phyloP scores from a whole-genome alignment of 2,113 vertebrate genomes.

The Jacana jacana region DNA sequence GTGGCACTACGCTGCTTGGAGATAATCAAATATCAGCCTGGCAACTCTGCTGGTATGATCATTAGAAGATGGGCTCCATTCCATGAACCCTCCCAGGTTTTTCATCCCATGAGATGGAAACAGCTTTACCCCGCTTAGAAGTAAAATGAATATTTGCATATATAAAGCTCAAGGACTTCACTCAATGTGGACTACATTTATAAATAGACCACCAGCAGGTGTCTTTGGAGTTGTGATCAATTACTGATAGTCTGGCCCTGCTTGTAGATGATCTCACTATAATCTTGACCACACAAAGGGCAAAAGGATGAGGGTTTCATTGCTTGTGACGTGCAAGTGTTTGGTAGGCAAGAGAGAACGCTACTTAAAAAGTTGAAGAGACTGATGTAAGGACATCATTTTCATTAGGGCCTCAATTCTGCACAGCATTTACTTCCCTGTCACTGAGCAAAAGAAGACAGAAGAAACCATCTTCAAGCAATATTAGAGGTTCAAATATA shows the following conservation, averaged over 20 bases:
- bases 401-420: not conserved
- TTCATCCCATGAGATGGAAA: slow-evolving; percentile 33
- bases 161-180: not conserved
- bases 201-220: not conserved
- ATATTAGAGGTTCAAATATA: not conserved
- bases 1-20: not conserved
- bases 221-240: not conserved
- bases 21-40: slow-evolving; percentile 59
- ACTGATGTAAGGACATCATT: not conserved
- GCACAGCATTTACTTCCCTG: not conserved
- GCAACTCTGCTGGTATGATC: slow-evolving; percentile 15
- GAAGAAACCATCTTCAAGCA: not conserved
- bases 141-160: slow-evolving; percentile 30
- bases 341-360: not conserved
- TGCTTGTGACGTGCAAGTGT: not conserved
- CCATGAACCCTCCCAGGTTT: slow-evolving; percentile 49
- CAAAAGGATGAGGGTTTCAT: not conserved
- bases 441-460: not conserved
- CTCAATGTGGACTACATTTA: not conserved
- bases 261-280: not conserved
- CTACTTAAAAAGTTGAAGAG: not conserved
- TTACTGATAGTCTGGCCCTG: not conserved
- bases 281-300: not conserved
- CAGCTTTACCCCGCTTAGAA: not conserved
- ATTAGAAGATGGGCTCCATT: slow-evolving; percentile 60